Conservation (phyloP, 2,113 vertebrate species). For the Corythaixoides concolor region DNA sequence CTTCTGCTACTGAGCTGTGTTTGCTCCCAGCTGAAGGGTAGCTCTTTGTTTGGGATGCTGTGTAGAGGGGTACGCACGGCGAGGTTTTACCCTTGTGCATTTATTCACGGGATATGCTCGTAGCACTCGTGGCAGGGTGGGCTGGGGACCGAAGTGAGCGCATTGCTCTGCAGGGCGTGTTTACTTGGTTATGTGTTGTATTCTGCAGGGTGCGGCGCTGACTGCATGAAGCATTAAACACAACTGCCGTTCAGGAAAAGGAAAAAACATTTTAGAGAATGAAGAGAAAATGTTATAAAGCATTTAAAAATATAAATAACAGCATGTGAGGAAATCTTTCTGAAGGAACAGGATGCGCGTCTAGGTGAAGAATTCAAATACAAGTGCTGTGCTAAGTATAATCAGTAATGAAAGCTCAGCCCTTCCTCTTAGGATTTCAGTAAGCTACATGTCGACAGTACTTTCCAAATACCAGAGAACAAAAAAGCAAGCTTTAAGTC, state of each 20-base stretch:
- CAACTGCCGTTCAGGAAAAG: slow-evolving; percentile 48
- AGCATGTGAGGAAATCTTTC: slow-evolving; percentile 38
- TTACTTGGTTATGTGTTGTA: background rate
- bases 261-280: slow-evolving; percentile 58
- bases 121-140: background rate
- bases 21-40: background rate
- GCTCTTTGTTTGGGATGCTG: background rate
- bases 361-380: slow-evolving; percentile 38
- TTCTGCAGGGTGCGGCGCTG: slow-evolving; percentile 41
- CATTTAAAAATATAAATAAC: slow-evolving; percentile 55
- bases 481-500: background rate
- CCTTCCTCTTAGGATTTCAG: slow-evolving; percentile 52
- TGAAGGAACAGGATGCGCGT: slow-evolving; percentile 24
- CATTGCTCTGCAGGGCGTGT: slow-evolving; percentile 42
- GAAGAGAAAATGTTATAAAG: slow-evolving; percentile 51
- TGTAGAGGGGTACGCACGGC: background rate
- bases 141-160: background rate
- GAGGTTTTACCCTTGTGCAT: background rate
- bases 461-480: slow-evolving; percentile 1
- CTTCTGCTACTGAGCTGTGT: background rate
- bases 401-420: slow-evolving; percentile 51
- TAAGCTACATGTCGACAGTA: slow-evolving; percentile 14
- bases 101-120: background rate
- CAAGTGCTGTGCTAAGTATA: slow-evolving; percentile 49
- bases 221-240: background rate